Base-by-base conservation (phyloP, 64 coral and sea anemone genomes). In the Pachyseris speciosa region DNA sequence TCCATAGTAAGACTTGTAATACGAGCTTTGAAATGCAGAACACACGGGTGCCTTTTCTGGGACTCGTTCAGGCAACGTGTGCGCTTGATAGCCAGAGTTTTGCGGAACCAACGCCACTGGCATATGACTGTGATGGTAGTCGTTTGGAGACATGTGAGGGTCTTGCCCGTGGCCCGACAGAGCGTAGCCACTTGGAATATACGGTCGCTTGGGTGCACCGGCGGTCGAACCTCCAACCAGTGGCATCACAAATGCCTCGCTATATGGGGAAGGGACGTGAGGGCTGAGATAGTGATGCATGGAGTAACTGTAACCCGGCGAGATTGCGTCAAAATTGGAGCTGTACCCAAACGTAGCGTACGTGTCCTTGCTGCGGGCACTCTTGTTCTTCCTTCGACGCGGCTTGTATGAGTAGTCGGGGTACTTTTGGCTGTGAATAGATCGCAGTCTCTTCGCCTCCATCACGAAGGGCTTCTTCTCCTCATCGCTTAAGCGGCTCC, bases 391-490 rank as follows among this genome's bases (percentile, higher is more conserved):
- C 8, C 91, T 86, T 86, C 95, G 84, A 20, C 95, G 69, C 0
- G 95, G 95, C 27, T 97, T 97, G 80, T 97, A 97, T 9, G 95
- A 97, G 65, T 97, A 97, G 28, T 97, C 85, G 0, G 95, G 95
- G 51, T 97, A 97, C 71, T 97, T 97, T 55, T 97, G 95, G 60
- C 89, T 97, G 75, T 97, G 95, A 7, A 97, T 91, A 17, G 95
- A 93, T 37, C 95, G 91, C 19, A 97, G 29, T 10, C 89, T 86
- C 33, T 97, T 97, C 9, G 95, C 95, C 65, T 97, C 95, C 86
- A 86, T 92, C 1, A 97, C 80, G 40, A 89, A 97, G 38, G 95
- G 95, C 9, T 84, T 80, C 48, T 97, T 97, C 39, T 97, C 95
- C 49, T 97, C 95, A 55, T 97, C 95, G 44, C 79, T 97, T 0